Evolutionary conservation across 2,113 vertebrate species (phyloP).

Genomic region (Amia ocellicauda): DNA sequence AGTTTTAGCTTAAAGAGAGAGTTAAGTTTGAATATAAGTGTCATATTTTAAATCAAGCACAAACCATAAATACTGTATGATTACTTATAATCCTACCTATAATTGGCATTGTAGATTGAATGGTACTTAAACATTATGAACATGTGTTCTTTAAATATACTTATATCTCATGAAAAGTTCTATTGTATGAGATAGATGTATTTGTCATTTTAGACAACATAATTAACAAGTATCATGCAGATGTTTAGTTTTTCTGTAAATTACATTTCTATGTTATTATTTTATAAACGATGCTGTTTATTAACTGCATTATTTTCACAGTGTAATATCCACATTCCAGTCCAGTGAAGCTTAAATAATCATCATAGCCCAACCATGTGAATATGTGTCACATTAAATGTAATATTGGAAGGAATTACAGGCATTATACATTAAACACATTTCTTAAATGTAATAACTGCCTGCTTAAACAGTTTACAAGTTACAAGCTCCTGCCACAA

Average conservation of each 20-base stretch:
- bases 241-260: constrained; percentile 46
- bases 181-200: too few species aligned
- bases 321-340: constrained; percentile 39
- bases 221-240: constrained; percentile 37
- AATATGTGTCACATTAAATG: constrained; percentile 63
- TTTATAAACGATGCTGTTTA: constrained; percentile 39
- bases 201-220: too few species aligned
- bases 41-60: too few species aligned
- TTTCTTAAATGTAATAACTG: constrained; percentile 62
- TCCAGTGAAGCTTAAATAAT: constrained; percentile 51
- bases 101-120: too few species aligned
- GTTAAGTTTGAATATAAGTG: too few species aligned
- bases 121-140: too few species aligned
- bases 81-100: too few species aligned
- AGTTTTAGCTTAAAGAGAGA: too few species aligned
- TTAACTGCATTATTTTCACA: constrained; percentile 20
- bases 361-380: constrained; percentile 50
- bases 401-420: constrained; percentile 39
- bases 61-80: too few species aligned
- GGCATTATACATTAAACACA: constrained; percentile 54
- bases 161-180: too few species aligned
- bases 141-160: too few species aligned
- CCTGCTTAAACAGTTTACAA: constrained; percentile 50
- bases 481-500: constrained; percentile 53
- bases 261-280: constrained; percentile 45